Evolutionary conservation across 2,888 invertebrate species (phyloP).

Genomic region (Ophion ventricosus): DNA sequence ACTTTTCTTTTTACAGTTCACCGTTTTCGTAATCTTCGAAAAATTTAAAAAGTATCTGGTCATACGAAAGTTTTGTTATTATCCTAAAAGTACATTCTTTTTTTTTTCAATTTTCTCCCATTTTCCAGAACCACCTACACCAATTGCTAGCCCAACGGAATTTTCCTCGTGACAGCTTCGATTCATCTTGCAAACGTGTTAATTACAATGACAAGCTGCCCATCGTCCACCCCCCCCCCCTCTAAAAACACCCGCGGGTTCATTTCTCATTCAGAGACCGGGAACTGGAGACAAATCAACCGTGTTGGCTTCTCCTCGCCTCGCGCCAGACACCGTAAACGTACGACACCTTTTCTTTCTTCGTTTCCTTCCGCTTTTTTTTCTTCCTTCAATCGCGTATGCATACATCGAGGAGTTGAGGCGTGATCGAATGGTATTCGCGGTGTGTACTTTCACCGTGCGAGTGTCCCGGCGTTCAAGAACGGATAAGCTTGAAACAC

Average conservation of each 20-base stretch:
- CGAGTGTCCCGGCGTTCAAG: conserved; percentile 23
- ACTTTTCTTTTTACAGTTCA: too few relatives aligned
- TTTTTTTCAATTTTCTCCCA: too few relatives aligned
- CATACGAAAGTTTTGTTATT: too few relatives aligned
- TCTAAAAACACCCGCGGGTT: too few relatives aligned
- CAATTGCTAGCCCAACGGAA: neutral
- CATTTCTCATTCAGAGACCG: too few relatives aligned
- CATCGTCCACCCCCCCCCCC: neutral
- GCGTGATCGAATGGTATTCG: conserved; percentile 45
- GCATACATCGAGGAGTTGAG: neutral
- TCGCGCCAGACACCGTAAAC: neutral
- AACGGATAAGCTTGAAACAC: conserved; percentile 34
- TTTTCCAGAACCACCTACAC: too few relatives aligned
- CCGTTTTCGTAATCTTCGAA: too few relatives aligned
- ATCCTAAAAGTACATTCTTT: too few relatives aligned
- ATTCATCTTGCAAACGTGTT: neutral
- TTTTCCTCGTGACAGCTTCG: neutral
- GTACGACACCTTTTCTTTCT: conserved; percentile 8
- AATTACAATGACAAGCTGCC: neutral
- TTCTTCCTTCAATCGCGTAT: neutral
- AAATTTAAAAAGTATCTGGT: too few relatives aligned
- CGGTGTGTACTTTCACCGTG: conserved; percentile 55
- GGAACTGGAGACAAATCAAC: too few relatives aligned
- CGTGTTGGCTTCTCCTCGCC: too few relatives aligned
- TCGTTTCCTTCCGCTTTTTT: conserved; percentile 7